Conservation (phyloP, 2,888 invertebrate species). For the Macrostomum cliftonense region DNA sequence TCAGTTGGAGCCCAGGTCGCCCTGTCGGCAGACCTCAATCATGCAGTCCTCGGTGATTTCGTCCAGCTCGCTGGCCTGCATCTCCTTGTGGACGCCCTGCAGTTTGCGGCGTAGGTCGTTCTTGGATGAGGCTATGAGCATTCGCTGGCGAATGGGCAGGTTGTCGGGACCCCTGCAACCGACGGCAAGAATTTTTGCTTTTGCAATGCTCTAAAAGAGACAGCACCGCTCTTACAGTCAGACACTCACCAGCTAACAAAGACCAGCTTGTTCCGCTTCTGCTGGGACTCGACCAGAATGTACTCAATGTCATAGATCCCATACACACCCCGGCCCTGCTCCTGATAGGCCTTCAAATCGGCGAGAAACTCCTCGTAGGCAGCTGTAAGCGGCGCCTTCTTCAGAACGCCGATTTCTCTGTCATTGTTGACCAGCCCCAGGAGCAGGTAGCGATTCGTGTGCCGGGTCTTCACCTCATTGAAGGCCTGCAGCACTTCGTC, state of each 20-base stretch:
- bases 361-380: constrained; percentile 9
- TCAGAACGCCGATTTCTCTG: constrained; percentile 6
- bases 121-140: background rate
- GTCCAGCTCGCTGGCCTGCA: background rate
- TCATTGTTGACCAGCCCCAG: constrained; percentile 7
- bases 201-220: too few species aligned
- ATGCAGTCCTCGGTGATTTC: background rate
- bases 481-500: constrained; percentile 4
- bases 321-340: constrained; percentile 6
- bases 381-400: constrained; percentile 5
- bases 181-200: background rate
- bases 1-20: too few species aligned
- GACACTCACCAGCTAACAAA: constrained; percentile 9
- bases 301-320: constrained; percentile 10
- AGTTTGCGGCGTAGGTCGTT: background rate
- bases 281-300: background rate
- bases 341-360: constrained; percentile 3
- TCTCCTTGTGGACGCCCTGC: background rate
- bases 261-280: constrained; percentile 1
- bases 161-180: background rate
- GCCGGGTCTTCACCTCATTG: constrained; percentile 9
- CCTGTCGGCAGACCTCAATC: too few species aligned
- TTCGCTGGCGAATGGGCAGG: background rate
- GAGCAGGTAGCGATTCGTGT: constrained; percentile 7
- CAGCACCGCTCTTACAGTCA: too few species aligned